phyloP scores from a whole-genome alignment of 1,140 invertebrate genomes.

The Bombus picipes region DNA sequence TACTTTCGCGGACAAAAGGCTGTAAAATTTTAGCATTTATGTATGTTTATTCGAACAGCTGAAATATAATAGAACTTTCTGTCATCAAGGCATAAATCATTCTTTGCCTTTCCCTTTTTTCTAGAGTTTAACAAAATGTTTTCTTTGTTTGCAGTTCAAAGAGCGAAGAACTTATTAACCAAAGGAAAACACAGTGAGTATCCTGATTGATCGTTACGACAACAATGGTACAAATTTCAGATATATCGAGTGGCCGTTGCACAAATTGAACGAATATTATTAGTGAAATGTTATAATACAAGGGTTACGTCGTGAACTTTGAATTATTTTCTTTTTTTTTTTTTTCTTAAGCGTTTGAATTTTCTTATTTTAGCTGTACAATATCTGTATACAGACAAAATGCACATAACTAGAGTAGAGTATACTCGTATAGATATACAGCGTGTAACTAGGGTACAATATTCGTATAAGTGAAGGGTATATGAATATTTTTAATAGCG shows the following conservation, averaged over 20 bases:
- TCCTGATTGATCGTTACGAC: neutral
- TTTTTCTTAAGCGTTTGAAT: too few relatives aligned
- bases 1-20: neutral
- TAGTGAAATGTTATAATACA: neutral
- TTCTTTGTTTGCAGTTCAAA: constrained; percentile 86
- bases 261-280: neutral
- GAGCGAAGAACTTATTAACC: constrained; percentile 87
- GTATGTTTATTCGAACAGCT: neutral
- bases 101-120: neutral
- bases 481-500: too few relatives aligned
- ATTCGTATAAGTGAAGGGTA: too few relatives aligned
- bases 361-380: too few relatives aligned
- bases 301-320: too few relatives aligned
- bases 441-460: too few relatives aligned
- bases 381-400: too few relatives aligned
- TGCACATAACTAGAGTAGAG: too few relatives aligned
- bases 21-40: neutral
- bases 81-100: neutral
- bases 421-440: too few relatives aligned
- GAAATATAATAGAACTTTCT: too few relatives aligned
- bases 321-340: too few relatives aligned
- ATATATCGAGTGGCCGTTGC: too few relatives aligned
- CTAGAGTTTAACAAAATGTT: neutral
- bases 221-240: neutral
- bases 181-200: constrained; percentile 93